Percentiles rank a stretch among this genome's conserved stretches.
Conservation (phyloP, 2,113 vertebrate species). For the Paradoxurus hermaphroditus region DNA sequence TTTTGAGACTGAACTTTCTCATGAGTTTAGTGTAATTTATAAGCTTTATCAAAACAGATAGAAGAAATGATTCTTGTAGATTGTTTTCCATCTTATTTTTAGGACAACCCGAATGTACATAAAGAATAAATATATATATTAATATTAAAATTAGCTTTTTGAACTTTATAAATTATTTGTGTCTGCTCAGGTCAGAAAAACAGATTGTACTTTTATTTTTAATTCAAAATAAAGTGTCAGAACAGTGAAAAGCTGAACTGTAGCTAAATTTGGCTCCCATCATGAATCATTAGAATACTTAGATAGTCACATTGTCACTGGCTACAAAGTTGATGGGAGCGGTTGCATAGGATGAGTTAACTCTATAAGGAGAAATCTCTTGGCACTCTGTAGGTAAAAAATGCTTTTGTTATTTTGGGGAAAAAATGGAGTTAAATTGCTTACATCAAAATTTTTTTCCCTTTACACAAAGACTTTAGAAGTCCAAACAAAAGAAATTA, state of each 20-base stretch:
- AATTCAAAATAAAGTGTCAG: conserved; percentile 58
- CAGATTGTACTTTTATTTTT: conserved; percentile 68
- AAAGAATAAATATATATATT: not conserved
- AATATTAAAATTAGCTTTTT: conserved; percentile 33
- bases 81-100: conserved; percentile 23
- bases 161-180: conserved; percentile 48
- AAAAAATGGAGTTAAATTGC: conserved; percentile 1
- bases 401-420: not conserved
- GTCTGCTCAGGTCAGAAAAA: conserved; percentile 44
- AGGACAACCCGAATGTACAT: not conserved
- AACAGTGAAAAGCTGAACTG: conserved; percentile 48
- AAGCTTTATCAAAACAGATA: not conserved
- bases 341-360: conserved; percentile 37
- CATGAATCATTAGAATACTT: conserved; percentile 58
- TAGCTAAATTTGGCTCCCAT: conserved; percentile 69
- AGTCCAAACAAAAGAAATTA: not conserved
- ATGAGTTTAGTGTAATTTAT: conserved; percentile 9
- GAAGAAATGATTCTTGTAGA: not conserved
- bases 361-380: conserved; percentile 32
- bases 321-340: conserved; percentile 44
- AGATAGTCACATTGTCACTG: conserved; percentile 60
- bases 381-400: conserved; percentile 50
- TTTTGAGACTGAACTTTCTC: not conserved
- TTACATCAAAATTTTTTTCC: not conserved
- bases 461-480: conserved; percentile 5